Percentiles rank a stretch among this genome's conserved stretches.
Conservation (phyloP, 1,140 invertebrate genomes). For the Drosophila ficusphila region DNA sequence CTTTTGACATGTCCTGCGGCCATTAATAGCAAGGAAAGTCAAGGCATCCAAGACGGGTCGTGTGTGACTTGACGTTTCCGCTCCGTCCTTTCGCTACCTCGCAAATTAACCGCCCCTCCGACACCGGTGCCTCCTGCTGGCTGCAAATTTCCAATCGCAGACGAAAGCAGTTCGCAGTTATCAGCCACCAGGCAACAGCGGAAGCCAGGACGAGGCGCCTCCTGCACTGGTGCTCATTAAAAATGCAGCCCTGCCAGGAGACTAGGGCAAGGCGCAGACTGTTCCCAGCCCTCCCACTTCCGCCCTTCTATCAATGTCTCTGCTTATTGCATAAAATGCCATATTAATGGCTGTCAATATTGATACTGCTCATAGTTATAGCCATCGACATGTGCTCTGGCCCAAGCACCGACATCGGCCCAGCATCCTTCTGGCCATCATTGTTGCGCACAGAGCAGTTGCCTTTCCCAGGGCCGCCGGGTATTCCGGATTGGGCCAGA, state of each 20-base stretch:
- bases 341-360: constrained; percentile 65
- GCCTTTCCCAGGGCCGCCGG: constrained; percentile 2
- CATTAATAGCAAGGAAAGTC: constrained; percentile 48
- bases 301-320: constrained; percentile 7
- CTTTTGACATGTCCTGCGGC: constrained; percentile 69
- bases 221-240: constrained; percentile 63
- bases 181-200: constrained; percentile 46
- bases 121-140: not conserved
- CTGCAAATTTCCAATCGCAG: constrained; percentile 65
- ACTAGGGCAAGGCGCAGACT: constrained; percentile 9
- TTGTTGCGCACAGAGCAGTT: not conserved
- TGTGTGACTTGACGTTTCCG: constrained; percentile 56
- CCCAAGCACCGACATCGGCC: constrained; percentile 3
- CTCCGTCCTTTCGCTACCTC: constrained; percentile 48
- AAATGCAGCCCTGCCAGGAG: constrained; percentile 54
- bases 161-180: constrained; percentile 60
- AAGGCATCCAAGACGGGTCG: constrained; percentile 25
- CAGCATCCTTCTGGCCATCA: not conserved
- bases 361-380: constrained; percentile 44
- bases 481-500: not conserved
- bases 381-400: constrained; percentile 5
- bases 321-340: constrained; percentile 61
- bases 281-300: not conserved
- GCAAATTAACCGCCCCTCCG: constrained; percentile 55
- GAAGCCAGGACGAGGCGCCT: constrained; percentile 56